Evolutionary conservation across 2,797 vertebrate genomes (phyloP).

Genomic region (Petrocephalus sullivani): DNA sequence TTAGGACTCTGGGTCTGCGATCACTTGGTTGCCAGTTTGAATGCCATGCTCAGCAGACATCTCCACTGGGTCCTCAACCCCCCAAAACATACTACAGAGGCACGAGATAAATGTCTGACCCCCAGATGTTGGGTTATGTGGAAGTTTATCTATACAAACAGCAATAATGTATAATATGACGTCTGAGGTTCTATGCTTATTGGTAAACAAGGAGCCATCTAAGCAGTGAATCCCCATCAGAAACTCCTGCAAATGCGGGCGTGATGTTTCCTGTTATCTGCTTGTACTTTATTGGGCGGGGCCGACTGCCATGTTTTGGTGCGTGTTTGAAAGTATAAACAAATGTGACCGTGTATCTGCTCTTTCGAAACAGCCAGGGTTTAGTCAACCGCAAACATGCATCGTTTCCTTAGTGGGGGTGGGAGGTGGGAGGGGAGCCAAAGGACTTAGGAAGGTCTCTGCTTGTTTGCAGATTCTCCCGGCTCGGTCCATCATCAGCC

Average conservation of each 20-base stretch:
- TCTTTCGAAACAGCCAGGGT: not conserved
- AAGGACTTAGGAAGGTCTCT: not conserved
- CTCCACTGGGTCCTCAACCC: not conserved
- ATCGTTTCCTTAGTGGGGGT: not conserved
- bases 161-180: not conserved
- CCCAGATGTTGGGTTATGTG: not conserved
- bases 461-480: not conserved
- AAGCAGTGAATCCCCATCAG: not conserved
- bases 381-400: not conserved
- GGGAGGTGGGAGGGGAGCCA: not conserved
- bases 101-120: not conserved
- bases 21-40: not conserved
- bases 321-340: constrained; percentile 18
- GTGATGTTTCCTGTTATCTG: not conserved
- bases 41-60: not conserved
- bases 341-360: not conserved
- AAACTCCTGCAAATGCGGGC: not conserved
- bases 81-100: not conserved
- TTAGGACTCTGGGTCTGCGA: not conserved
- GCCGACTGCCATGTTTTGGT: not conserved
- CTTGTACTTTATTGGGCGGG: not conserved
- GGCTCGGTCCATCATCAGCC: not conserved
- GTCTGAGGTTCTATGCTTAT: not conserved
- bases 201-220: not conserved
- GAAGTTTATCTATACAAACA: not conserved